Evolutionary conservation across 35 echinoderm and acorn worm species (phyloP), one percentile per base, ranked within the genome.

Genomic region (Eucidaris tribuloides): DNA sequence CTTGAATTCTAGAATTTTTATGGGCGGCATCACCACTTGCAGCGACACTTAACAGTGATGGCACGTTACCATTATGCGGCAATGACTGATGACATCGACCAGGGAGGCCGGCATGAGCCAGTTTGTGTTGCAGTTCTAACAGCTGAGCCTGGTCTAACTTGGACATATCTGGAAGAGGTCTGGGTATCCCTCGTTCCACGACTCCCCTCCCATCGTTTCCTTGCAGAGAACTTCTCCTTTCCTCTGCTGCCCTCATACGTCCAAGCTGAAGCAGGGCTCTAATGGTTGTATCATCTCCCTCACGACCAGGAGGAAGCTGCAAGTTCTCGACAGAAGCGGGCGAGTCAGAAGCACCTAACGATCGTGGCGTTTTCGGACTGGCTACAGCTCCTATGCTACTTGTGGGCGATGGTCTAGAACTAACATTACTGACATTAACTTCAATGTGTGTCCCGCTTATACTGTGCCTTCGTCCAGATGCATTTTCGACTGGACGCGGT

Each of bases 201-300:
- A 18, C 28, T 18, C 7, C 23, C 37, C 68, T 88, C 33, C 66
- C 74, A 38, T 50, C 44, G 17, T 55, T 46, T 36, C 81, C 44
- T 5, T 89, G 79, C 31, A 89, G 34, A 19, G 39, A 66, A 30
- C 46, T 45, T 45, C 65, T 83, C 13, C 55, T 14, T 58, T 83
- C 87, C 24, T 59, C 58, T 9, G 71, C 63, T n/a, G 85, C 85
- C 59, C 37, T 74, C 68, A 74, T 41, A 20, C 85, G 54, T 25
- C 92, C 83, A 18, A 94, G 46, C 31, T 80, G 83, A 18, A 94
- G 82, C 18, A 94, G 44, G 7, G 92, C 92, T 38, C 87, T 83
- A 42, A 94, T 88, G 11, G 92, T 94, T 7, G 82, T 57, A 77
- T 94, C 92, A 43, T 94, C 92, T 32, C 89, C 82, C 62, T 94